These are phyloP conservation scores for Caenorhabditis plicata DNA, from an alignment of 2,888 invertebrate genomes.

Conservation along the genomic window DNA sequence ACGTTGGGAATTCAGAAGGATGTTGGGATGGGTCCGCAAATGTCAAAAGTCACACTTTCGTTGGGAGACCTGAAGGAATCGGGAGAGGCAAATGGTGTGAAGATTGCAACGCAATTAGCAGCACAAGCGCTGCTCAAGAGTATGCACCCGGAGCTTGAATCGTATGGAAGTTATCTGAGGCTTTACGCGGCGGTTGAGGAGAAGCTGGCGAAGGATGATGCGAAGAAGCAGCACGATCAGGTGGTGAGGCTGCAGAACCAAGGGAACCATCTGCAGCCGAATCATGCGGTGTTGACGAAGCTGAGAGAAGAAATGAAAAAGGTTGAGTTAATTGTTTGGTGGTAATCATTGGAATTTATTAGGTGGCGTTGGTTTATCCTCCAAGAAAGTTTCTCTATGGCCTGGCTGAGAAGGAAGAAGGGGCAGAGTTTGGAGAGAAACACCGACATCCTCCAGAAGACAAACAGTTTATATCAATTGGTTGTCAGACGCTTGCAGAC, in stretches of 20 bases:
- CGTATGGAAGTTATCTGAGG: slow-evolving; percentile 89
- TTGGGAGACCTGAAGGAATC: slow-evolving; percentile 72
- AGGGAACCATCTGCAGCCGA: slow-evolving; percentile 71
- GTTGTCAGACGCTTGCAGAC: no score
- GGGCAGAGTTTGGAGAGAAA: no score
- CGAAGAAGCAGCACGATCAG: slow-evolving; percentile 33
- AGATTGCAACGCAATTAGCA: slow-evolving; percentile 92
- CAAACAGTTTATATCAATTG: no score
- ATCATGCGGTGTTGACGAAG: slow-evolving; percentile 85
- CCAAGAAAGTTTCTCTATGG: slow-evolving; percentile 16
- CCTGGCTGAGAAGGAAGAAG: no score
- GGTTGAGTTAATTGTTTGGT: background rate
- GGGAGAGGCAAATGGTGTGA: slow-evolving; percentile 85
- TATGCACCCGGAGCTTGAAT: slow-evolving; percentile 83
- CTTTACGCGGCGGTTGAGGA: slow-evolving; percentile 77
- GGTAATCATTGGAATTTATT: background rate
- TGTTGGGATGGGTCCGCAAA: slow-evolving; percentile 13
- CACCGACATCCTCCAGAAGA: no score
- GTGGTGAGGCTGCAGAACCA: slow-evolving; percentile 31
- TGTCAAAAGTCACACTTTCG: slow-evolving; percentile 9
- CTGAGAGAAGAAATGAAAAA: slow-evolving; percentile 78
- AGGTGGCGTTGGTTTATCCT: background rate
- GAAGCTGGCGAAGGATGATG: slow-evolving; percentile 72
- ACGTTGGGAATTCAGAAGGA: slow-evolving; percentile 8
- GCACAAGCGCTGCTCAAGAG: slow-evolving; percentile 89